Percentiles rank a stretch among this genome's conserved stretches.
Evolutionary conservation across 1,140 invertebrate species (phyloP).

Genomic region (Potamilus streckersoni): DNA sequence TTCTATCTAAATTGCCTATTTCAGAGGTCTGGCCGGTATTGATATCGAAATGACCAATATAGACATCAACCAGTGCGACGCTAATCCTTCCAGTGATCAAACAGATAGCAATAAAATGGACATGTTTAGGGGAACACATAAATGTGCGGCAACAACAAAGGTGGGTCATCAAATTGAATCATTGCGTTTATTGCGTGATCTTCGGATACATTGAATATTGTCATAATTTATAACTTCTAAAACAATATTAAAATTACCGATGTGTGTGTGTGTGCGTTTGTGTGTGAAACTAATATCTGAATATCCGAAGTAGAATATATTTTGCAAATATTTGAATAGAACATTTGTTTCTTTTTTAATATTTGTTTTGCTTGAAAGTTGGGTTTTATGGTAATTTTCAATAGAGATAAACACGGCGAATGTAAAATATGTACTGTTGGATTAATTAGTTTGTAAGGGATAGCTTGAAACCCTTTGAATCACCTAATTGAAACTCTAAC

Average conservation of each 20-base stretch:
- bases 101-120: conserved; percentile 51
- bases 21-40: conserved; percentile 80
- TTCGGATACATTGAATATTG: too few relatives aligned
- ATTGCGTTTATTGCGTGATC: too few relatives aligned
- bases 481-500: too few relatives aligned
- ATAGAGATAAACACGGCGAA: neutral
- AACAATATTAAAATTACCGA: too few relatives aligned
- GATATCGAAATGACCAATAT: conserved; percentile 86
- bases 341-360: neutral
- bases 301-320: neutral
- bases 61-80: conserved; percentile 89
- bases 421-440: too few relatives aligned
- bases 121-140: conserved; percentile 84
- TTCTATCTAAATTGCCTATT: neutral
- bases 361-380: neutral
- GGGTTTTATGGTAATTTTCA: neutral
- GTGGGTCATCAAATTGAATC: conserved; percentile 81
- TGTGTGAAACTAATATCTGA: too few relatives aligned
- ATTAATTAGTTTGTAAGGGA: too few relatives aligned
- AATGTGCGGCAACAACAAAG: conserved; percentile 82
- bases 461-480: too few relatives aligned
- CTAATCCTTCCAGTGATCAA: conserved; percentile 19
- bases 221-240: neutral
- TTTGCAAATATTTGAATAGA: neutral
- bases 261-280: too few relatives aligned